A percentile compares a stretch with the other conserved stretches of the same genome.
These are phyloP conservation scores for Psilopsiagon aurifrons DNA, from an alignment of 2,113 vertebrate species.

Conservation along the genomic window DNA sequence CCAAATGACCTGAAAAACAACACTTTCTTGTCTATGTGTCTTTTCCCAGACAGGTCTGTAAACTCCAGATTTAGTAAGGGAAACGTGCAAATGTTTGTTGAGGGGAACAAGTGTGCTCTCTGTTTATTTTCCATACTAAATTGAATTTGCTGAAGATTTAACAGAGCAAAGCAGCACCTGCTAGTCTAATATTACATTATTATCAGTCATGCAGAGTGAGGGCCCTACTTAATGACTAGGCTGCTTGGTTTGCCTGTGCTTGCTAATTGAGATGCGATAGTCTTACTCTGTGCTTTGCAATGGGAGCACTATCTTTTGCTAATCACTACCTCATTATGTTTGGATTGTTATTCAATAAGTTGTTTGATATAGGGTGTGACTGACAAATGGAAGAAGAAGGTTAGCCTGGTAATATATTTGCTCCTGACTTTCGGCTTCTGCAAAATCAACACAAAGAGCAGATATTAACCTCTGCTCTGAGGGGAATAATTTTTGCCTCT, in stretches of 20 bases:
- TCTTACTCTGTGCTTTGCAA: not conserved
- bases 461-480: not conserved
- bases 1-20: not conserved
- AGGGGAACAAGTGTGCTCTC: not conserved
- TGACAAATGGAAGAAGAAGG: not conserved
- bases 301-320: not conserved
- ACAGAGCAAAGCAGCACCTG: conserved; percentile 28
- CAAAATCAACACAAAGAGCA: not conserved
- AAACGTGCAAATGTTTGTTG: not conserved
- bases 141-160: conserved; percentile 19
- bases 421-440: not conserved
- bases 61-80: not conserved
- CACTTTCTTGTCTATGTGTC: not conserved
- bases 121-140: conserved; percentile 22
- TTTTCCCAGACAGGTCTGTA: not conserved
- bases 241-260: not conserved
- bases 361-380: not conserved
- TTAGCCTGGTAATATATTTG: not conserved
- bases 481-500: not conserved
- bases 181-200: conserved; percentile 26
- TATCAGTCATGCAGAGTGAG: not conserved
- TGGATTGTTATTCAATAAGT: not conserved
- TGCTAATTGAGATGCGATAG: not conserved
- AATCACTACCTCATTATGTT: conserved; percentile 1
- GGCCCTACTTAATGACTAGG: not conserved